Percentiles rank a stretch among this genome's conserved stretches.
Evolutionary conservation across 2,888 invertebrate genomes (phyloP).

Genomic region (Helicoverpa assulta): DNA sequence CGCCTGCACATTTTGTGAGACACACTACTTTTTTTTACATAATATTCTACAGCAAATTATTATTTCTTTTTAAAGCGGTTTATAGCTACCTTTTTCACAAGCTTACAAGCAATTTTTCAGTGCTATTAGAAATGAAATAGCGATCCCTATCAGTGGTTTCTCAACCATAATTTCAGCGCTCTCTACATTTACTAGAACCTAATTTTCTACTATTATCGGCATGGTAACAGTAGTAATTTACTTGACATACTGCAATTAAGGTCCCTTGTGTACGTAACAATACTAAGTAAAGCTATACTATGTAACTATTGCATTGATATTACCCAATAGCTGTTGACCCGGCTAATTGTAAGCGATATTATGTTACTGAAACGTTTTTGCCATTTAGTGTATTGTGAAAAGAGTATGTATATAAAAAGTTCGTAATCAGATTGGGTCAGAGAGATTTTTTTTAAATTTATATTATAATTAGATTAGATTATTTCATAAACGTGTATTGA

Average conservation of each 20-base stretch:
- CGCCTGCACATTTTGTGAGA: slow-evolving; percentile 55
- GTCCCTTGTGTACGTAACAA: slow-evolving; percentile 46
- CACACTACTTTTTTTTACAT: neutral
- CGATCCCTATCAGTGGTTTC: neutral
- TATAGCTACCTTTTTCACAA: too few species aligned
- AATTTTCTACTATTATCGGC: slow-evolving; percentile 1
- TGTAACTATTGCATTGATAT: slow-evolving; percentile 65
- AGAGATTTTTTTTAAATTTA: too few species aligned
- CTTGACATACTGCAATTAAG: slow-evolving; percentile 39
- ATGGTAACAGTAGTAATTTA: slow-evolving; percentile 12
- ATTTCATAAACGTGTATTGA: too few species aligned
- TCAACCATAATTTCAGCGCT: neutral
- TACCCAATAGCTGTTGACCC: slow-evolving; percentile 62
- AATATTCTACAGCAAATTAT: neutral
- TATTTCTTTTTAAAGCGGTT: too few species aligned
- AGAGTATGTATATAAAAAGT: neutral
- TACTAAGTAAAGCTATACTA: slow-evolving; percentile 50
- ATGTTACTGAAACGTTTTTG: slow-evolving; percentile 19
- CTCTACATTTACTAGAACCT: too few species aligned
- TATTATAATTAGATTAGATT: too few species aligned
- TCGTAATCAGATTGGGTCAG: neutral
- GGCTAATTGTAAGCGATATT: slow-evolving; percentile 50
- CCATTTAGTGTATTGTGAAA: neutral
- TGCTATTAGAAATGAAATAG: too few species aligned
- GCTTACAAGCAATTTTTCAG: too few species aligned